Conservation (phyloP, 92 coral and sea anemone species). For the Pocillopora grandis region DNA sequence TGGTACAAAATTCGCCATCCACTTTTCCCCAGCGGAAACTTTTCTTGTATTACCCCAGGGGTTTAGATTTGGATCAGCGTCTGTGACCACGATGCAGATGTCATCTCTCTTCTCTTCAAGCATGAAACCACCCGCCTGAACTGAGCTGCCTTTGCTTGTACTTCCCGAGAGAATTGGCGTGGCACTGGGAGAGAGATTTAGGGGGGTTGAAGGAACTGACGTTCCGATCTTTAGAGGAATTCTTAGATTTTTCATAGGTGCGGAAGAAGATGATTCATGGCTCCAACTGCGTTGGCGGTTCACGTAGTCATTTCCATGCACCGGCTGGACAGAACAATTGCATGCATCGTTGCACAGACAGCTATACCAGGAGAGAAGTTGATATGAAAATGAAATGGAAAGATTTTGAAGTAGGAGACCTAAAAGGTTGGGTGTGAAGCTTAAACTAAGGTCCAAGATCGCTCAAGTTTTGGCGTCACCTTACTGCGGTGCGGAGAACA, state of each 20-base stretch:
- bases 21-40: constrained; percentile 7
- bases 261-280: constrained; percentile 12
- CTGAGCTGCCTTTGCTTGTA: constrained; percentile 20
- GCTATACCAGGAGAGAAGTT: neutral
- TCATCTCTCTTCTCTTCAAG: constrained; percentile 37
- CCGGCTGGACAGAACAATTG: constrained; percentile 17
- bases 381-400: neutral
- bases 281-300: constrained; percentile 39
- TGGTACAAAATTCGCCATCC: constrained; percentile 55
- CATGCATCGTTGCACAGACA: constrained; percentile 58
- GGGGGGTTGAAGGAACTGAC: constrained; percentile 11
- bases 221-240: neutral
- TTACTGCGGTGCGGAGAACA: too few relatives aligned
- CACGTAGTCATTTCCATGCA: constrained; percentile 50
- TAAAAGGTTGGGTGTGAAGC: too few relatives aligned
- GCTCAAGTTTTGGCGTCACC: too few relatives aligned
- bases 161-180: constrained; percentile 17
- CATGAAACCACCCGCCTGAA: constrained; percentile 9
- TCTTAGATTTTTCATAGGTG: neutral
- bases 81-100: constrained; percentile 66
- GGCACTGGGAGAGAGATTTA: neutral
- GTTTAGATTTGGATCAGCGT: constrained; percentile 39
- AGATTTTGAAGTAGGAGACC: neutral
- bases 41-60: constrained; percentile 31
- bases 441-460: too few relatives aligned